Base-by-base conservation (phyloP, 2,797 vertebrate species). In the Ammospiza maritima region DNA sequence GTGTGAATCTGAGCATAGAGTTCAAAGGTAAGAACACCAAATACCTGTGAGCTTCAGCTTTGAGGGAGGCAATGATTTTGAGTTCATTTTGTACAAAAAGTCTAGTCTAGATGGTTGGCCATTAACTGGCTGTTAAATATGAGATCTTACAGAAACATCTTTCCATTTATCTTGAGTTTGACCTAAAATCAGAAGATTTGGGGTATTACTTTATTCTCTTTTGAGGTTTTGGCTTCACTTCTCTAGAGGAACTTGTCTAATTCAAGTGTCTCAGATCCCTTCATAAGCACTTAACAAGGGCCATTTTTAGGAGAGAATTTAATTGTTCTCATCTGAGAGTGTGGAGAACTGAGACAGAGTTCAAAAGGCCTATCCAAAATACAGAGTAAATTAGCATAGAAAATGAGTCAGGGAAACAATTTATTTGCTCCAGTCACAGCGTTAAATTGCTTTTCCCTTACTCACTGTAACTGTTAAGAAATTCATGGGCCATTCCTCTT, bases 381-480 rank as follows among this genome's bases (percentile, higher is more conserved):
- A 72, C 47, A 62, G 50, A 75, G 61, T 75, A 80, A 89, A 93
- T 94, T 92, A 92, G 38, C 54, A 51, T 93, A 83, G 80, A 78
- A 89, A 89, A 72, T 77, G 61, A 89, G 80, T 80, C 42, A 74
- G 44, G 40, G 30, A 90, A 96, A 77, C 77, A 96, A 67, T 53
- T 91, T 94, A 70, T 36, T 94, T 95, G 53, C 77, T 92, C 27
- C 62, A 79, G 36, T 65, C 90, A 60, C 21, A 50, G 60, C 48
- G 67, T 89, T 95, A 87, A 94, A 94, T 90, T 87, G 48, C 66
- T 67, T 76, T 92, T 84, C 79, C 45, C 56, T 92, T 91, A 60
- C 34, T 91, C 66, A 40, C 60, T 85, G 74, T 29, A 92, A 78
- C 79, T 95, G 51, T 83, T 96, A 93, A 95, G 94, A 95, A 96